These are phyloP conservation scores for Dicerorhinus sumatrensis DNA, from an alignment of 2,113 vertebrate genomes.

Conservation along the genomic window DNA sequence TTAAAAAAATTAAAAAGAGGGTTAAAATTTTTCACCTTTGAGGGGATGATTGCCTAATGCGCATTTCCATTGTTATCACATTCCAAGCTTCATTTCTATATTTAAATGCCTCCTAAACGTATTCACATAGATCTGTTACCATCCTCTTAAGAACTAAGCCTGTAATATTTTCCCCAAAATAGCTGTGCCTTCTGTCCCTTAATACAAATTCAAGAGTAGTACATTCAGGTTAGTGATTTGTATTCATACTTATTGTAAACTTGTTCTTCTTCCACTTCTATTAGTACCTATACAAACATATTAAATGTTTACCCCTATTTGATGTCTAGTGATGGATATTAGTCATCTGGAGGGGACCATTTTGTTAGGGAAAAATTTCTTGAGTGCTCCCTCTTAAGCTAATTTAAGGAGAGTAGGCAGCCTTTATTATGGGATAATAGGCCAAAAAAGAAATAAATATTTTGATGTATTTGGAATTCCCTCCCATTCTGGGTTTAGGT, in stretches of 20 bases:
- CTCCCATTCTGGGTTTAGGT: not conserved
- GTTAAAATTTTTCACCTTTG: not conserved
- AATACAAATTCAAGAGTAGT: not conserved
- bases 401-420: not conserved
- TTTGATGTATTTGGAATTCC: not conserved
- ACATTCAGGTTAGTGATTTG: not conserved
- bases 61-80: not conserved
- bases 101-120: not conserved
- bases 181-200: not conserved
- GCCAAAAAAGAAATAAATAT: not conserved
- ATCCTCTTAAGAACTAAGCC: not conserved
- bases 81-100: not conserved
- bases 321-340: not conserved
- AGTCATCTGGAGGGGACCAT: not conserved
- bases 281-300: not conserved
- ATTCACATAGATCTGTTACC: not conserved
- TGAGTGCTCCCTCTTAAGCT: not conserved
- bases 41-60: not conserved
- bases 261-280: not conserved
- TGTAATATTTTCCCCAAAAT: not conserved
- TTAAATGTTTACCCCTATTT: not conserved
- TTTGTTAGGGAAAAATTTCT: not conserved
- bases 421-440: not conserved
- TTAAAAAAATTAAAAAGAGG: not conserved
- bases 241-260: not conserved